Percentiles rank a stretch among this genome's conserved stretches.
Conservation (phyloP, 64 coral and sea anemone genomes). For the Montipora sp. region DNA sequence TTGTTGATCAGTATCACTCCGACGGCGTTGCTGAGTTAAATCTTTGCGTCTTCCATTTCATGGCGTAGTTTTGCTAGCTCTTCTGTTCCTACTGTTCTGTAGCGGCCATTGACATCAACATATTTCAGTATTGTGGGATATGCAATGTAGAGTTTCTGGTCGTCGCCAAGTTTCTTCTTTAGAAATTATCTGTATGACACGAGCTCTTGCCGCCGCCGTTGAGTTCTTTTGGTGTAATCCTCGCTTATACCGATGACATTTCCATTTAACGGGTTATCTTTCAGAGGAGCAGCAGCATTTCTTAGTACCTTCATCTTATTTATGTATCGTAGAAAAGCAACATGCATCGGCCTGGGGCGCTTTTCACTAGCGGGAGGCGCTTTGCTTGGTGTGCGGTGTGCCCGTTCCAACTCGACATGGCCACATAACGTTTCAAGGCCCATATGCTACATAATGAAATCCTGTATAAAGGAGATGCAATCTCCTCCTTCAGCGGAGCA, state of each 20-base stretch:
- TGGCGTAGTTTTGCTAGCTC: no score
- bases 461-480: not conserved
- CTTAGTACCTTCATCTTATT: not conserved
- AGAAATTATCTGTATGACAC: not conserved
- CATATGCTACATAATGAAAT: not conserved
- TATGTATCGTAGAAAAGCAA: not conserved
- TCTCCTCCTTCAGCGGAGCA: not conserved
- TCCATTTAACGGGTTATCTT: not conserved
- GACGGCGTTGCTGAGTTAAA: no score
- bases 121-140: not conserved
- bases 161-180: not conserved
- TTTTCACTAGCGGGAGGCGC: no score
- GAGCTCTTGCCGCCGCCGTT: not conserved
- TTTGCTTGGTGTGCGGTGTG: not conserved
- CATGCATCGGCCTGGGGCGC: no score
- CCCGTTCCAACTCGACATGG: not conserved
- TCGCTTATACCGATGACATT: not conserved
- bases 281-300: not conserved
- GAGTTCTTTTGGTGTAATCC: not conserved
- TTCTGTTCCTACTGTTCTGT: no score
- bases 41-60: no score
- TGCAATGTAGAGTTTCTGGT: not conserved
- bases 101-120: no score
- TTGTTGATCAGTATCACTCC: no score
- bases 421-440: not conserved